Evolutionary conservation across 2,113 vertebrate species (phyloP).

Genomic region (Crotalus helleri): DNA sequence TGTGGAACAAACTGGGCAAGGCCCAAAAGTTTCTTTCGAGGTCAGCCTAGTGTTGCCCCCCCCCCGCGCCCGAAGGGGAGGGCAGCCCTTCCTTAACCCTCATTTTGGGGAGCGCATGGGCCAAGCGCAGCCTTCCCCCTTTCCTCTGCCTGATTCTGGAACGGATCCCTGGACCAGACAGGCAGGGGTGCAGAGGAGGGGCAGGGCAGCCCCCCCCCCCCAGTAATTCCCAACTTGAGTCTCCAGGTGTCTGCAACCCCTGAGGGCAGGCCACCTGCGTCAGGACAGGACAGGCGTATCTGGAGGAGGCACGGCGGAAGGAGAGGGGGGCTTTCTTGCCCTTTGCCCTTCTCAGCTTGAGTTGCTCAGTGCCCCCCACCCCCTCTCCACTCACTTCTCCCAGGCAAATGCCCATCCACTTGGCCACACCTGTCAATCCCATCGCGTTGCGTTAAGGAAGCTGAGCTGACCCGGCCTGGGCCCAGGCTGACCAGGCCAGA

Average conservation of each 20-base stretch:
- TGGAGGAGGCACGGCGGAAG: not conserved
- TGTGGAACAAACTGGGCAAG: not conserved
- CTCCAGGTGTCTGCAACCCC: not conserved
- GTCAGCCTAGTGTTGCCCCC: not conserved
- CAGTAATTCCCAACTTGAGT: not conserved
- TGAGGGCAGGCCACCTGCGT: not conserved
- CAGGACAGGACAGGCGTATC: not conserved
- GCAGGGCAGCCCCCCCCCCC: no score
- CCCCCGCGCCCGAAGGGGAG: no score
- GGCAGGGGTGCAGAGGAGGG: not conserved
- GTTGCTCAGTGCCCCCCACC: not conserved
- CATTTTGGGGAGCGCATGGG: no score
- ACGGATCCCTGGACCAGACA: no score
- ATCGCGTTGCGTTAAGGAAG: constrained; percentile 3
- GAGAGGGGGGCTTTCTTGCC: fast-evolving
- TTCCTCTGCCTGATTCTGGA: no score
- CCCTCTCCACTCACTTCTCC: constrained; percentile 29
- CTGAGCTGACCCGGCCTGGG: not conserved
- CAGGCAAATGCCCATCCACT: constrained; percentile 4
- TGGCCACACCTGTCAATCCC: constrained; percentile 20
- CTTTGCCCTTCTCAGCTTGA: not conserved
- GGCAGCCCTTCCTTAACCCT: no score
- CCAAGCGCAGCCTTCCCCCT: no score
- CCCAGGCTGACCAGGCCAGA: not conserved
- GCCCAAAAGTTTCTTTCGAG: not conserved